Evolutionary conservation across 2,888 invertebrate species (phyloP).

Genomic region (Zelleria hepariella): DNA sequence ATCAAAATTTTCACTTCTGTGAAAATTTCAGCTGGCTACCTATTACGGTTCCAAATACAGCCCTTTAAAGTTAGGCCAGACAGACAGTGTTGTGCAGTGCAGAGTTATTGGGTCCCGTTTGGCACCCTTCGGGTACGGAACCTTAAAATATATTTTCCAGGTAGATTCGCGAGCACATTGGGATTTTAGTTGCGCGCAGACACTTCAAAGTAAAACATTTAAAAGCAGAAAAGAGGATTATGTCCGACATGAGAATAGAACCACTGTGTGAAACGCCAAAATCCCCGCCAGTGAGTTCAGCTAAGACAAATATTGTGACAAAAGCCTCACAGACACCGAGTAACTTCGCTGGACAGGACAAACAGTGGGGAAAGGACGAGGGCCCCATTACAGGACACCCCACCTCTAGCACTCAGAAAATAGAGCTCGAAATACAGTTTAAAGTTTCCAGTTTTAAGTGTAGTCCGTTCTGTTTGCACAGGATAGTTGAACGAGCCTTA

Average conservation of each 20-base stretch:
- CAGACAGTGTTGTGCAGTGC: no score
- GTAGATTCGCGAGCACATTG: background rate
- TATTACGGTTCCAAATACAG: no score
- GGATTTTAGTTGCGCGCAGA: background rate
- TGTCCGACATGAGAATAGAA: constrained; percentile 5
- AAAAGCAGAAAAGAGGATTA: constrained; percentile 7
- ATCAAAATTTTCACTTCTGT: no score
- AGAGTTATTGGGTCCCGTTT: no score
- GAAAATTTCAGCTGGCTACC: no score
- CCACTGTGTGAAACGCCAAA: constrained; percentile 17
- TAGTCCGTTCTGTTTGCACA: background rate
- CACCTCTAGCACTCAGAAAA: background rate
- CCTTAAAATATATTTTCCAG: background rate
- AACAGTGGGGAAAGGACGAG: constrained; percentile 2
- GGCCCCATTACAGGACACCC: background rate
- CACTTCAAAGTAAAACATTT: constrained; percentile 5
- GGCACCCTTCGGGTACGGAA: background rate
- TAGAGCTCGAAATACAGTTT: background rate
- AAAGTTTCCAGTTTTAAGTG: background rate
- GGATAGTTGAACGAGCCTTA: background rate
- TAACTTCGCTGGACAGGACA: constrained; percentile 7
- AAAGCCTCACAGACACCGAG: constrained; percentile 29
- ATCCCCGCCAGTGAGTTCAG: constrained; percentile 33
- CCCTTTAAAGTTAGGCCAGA: no score
- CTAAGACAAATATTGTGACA: constrained; percentile 54